phyloP scores from a whole-genome alignment of 2,888 invertebrate species.

The Megastigmus dorsalis region DNA sequence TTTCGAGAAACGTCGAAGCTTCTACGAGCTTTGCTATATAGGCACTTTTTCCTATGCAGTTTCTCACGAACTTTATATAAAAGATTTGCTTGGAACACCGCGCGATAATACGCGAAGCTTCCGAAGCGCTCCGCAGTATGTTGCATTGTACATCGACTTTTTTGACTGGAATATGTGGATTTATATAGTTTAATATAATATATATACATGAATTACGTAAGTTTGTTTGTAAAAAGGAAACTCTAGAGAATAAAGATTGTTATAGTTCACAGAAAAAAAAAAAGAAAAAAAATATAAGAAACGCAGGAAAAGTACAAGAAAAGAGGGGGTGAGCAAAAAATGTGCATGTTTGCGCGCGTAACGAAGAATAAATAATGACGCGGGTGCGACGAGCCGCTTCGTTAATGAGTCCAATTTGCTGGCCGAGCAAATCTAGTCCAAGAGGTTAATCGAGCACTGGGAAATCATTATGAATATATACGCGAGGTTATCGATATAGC shows the following conservation, averaged over 20 bases:
- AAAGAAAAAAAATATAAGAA: too few species aligned
- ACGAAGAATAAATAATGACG: too few species aligned
- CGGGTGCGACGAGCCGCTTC: neutral
- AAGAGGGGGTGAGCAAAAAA: too few species aligned
- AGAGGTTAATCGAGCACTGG: neutral
- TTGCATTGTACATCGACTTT: neutral
- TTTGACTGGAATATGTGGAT: constrained; percentile 18
- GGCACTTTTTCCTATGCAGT: too few species aligned
- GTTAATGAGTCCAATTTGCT: neutral
- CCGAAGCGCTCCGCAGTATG: too few species aligned
- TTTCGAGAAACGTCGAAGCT: too few species aligned
- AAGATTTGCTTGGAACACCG: too few species aligned
- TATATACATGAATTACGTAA: constrained; percentile 6
- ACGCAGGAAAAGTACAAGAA: too few species aligned
- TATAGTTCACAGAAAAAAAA: neutral
- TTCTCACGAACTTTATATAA: too few species aligned
- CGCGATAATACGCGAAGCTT: too few species aligned
- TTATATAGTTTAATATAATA: constrained; percentile 19
- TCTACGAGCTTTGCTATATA: too few species aligned
- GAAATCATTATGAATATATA: neutral
- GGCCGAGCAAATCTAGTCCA: constrained; percentile 15
- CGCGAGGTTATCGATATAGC: neutral
- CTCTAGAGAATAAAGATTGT: constrained; percentile 31
- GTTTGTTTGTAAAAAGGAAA: constrained; percentile 15
- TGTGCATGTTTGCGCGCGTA: too few species aligned